A percentile compares a stretch with the other conserved stretches of the same genome.
phyloP scores from a whole-genome alignment of 1,140 invertebrate species.

The Lethocerus indicus region DNA sequence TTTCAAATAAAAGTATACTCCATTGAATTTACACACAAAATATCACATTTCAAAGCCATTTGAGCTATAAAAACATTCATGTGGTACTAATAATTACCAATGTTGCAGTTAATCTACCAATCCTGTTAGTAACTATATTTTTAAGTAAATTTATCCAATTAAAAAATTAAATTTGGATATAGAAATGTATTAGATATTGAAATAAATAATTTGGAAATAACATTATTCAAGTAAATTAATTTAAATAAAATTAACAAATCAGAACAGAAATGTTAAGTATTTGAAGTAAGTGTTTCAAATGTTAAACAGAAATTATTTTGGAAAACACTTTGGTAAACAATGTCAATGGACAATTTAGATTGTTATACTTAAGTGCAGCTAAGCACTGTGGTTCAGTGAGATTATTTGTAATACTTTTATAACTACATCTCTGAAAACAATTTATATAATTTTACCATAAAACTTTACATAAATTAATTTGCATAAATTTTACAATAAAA shows the following conservation, averaged over 20 bases:
- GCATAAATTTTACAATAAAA: no score
- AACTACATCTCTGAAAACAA: no score
- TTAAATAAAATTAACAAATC: neutral
- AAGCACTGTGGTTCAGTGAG: no score
- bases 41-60: neutral
- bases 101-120: neutral
- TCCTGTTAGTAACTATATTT: neutral
- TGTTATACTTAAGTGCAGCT: no score
- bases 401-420: no score
- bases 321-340: neutral
- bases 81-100: no score
- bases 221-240: conserved; percentile 3
- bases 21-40: neutral
- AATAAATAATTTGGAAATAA: neutral
- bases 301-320: neutral
- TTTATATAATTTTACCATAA: no score
- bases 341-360: no score
- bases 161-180: neutral
- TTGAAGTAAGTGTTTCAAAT: no score
- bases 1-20: neutral
- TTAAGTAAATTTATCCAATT: neutral
- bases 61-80: no score
- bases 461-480: no score
- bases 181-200: neutral
- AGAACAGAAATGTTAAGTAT: neutral